These are phyloP conservation scores for Tryphoninae sp. DNA, from an alignment of 2,888 invertebrate species.

Conservation along the genomic window DNA sequence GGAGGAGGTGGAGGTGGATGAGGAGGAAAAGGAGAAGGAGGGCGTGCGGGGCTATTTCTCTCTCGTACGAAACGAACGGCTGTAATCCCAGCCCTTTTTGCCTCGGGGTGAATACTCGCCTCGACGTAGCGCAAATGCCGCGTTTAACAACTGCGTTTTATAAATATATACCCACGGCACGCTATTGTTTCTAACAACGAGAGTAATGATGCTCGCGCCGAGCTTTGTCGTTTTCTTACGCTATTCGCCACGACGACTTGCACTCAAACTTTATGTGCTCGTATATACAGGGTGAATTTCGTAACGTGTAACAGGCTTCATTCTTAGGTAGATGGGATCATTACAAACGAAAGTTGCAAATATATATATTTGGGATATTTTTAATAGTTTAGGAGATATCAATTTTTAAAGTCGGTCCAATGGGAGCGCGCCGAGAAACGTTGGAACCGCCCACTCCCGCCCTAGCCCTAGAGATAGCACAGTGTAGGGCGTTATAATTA, in stretches of 20 bases:
- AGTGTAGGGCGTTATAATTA: too few species aligned
- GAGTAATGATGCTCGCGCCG: conserved; percentile 54
- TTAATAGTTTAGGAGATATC: too few species aligned
- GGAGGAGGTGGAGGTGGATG: conserved; percentile 5
- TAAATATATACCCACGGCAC: conserved; percentile 46
- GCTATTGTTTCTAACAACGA: conserved; percentile 65
- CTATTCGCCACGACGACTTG: conserved; percentile 2
- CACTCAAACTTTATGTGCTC: conserved; percentile 29
- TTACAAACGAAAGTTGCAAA: too few species aligned
- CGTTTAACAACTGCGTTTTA: conserved; percentile 49
- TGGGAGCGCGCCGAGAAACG: too few species aligned
- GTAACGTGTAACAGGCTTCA: too few species aligned
- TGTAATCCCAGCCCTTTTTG: conserved; percentile 58
- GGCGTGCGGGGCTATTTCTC: conserved; percentile 1
- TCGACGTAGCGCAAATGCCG: conserved; percentile 45
- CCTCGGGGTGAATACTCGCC: conserved; percentile 51
- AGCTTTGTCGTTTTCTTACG: conserved; percentile 60
- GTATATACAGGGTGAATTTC: not conserved
- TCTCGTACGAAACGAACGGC: conserved; percentile 48
- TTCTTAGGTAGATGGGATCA: too few species aligned
- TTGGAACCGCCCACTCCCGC: too few species aligned
- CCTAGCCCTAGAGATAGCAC: too few species aligned
- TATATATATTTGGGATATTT: too few species aligned
- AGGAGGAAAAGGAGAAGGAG: conserved; percentile 5
- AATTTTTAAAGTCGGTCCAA: too few species aligned